phyloP scores from a whole-genome alignment of 2,797 vertebrate genomes.

The Cynodonichthys magdalenae region DNA sequence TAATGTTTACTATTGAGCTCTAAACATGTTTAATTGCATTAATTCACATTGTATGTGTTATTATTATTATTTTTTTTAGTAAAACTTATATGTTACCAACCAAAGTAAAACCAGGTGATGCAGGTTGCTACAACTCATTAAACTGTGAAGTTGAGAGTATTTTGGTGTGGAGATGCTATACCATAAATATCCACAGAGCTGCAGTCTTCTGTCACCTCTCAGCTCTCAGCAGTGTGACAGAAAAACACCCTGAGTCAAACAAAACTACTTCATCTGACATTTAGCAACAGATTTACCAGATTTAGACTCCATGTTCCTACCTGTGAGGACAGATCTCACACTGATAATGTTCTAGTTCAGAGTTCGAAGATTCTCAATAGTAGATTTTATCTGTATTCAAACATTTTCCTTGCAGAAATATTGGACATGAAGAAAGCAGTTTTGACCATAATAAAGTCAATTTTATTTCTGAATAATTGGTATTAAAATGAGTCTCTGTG shows the following conservation, averaged over 20 bases:
- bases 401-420: background rate
- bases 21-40: conserved; percentile 38
- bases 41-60: conserved; percentile 24
- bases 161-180: conserved; percentile 6
- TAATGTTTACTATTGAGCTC: conserved; percentile 20
- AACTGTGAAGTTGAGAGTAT: too few relatives aligned
- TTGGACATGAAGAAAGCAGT: background rate
- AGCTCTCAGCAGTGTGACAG: conserved; percentile 15
- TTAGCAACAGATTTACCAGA: conserved; percentile 8
- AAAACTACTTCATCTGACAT: background rate
- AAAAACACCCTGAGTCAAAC: conserved; percentile 7
- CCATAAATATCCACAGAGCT: conserved; percentile 14
- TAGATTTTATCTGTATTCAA: background rate
- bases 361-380: conserved; percentile 71
- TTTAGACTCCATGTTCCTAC: conserved; percentile 41
- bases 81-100: background rate
- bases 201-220: conserved; percentile 17
- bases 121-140: background rate
- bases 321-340: conserved; percentile 55
- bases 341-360: conserved; percentile 44
- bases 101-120: background rate
- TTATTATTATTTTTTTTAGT: conserved; percentile 2
- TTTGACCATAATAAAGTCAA: too few relatives aligned
- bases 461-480: too few relatives aligned
- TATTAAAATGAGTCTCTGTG: too few relatives aligned